These are phyloP conservation scores for Myanophis thanlyinensis DNA, from an alignment of 2,113 vertebrate species.

Conservation along the genomic window DNA sequence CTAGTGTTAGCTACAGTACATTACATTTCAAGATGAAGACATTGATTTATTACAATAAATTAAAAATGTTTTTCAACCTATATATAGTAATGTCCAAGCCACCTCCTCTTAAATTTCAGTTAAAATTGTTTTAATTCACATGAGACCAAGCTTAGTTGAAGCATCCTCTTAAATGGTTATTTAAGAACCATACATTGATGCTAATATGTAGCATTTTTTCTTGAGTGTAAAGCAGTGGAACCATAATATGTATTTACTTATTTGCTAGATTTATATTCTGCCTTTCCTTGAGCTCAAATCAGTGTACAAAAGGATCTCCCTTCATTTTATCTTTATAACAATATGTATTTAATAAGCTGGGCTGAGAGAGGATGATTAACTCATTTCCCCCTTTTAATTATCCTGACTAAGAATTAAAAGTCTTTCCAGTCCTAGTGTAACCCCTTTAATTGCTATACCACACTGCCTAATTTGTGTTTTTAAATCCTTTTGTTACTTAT, in stretches of 20 bases:
- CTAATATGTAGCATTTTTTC: neutral
- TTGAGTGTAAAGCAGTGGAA: neutral
- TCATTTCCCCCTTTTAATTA: neutral
- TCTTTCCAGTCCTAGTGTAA: neutral
- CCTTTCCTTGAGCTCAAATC: neutral
- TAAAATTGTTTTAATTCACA: neutral
- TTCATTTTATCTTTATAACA: neutral
- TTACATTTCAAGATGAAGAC: neutral
- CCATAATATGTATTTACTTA: neutral
- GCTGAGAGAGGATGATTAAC: neutral
- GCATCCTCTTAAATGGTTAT: neutral
- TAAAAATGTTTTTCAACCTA: neutral
- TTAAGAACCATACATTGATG: neutral
- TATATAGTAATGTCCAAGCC: neutral
- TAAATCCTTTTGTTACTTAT: neutral
- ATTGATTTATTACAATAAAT: neutral
- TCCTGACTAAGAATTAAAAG: neutral
- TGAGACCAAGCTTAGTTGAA: neutral
- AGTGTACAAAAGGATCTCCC: neutral
- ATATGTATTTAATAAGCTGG: neutral
- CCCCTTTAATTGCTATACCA: neutral
- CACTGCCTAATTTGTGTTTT: neutral
- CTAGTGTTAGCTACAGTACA: neutral
- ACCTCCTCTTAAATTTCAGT: neutral
- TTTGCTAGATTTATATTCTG: neutral